Base-by-base conservation (phyloP, 2,888 invertebrate species). In the Zaprionus lineosus region DNA sequence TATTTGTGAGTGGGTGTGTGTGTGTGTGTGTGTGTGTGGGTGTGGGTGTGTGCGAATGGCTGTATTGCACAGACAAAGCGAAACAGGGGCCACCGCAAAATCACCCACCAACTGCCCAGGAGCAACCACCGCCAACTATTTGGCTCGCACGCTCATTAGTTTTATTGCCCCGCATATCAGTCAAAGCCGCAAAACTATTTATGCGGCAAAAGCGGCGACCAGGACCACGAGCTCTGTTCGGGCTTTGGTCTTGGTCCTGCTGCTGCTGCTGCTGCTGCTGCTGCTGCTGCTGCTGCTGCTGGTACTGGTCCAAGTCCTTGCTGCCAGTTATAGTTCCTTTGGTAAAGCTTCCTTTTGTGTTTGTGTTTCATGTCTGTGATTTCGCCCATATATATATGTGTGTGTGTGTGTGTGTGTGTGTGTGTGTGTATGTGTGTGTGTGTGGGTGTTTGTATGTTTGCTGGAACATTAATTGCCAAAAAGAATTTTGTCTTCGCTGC, bases 61-160 rank as follows among this genome's bases (percentile, higher is more conserved):
- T n/a, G n/a, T n/a, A n/a, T n/a, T n/a, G n/a, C n/a, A n/a, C n/a
- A n/a, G n/a, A n/a, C n/a, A n/a, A n/a, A n/a, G n/a, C n/a, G n/a
- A n/a, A n/a, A n/a, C n/a, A n/a, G n/a, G n/a, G 21, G 43, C 50
- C 46, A 59, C 50, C 28, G 26, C 47, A 44, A 40, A 18, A 9
- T 12, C 29, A 34, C 1, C 28, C 34, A 47, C 51, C 61, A 26
- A 15, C 50, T 37, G 41, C 52, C 50, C 39, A 63, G 36, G 36
- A 53, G 14, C 34, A 50, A 48, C 57, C 73, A 61, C 34, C 62
- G 55, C 34, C 84, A 79, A 79, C 75, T 79, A 82, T 77, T 78
- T 82, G 74, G 61, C 84, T 83, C 73, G 87, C 75, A 82, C 81
- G 83, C 88, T 88, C 88, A 88, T 88, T 88, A 88, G 87, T 88